Evolutionary conservation across 1,140 invertebrate species (phyloP), one percentile per base, ranked within the genome.

Genomic region (Drosophila hydei): DNA sequence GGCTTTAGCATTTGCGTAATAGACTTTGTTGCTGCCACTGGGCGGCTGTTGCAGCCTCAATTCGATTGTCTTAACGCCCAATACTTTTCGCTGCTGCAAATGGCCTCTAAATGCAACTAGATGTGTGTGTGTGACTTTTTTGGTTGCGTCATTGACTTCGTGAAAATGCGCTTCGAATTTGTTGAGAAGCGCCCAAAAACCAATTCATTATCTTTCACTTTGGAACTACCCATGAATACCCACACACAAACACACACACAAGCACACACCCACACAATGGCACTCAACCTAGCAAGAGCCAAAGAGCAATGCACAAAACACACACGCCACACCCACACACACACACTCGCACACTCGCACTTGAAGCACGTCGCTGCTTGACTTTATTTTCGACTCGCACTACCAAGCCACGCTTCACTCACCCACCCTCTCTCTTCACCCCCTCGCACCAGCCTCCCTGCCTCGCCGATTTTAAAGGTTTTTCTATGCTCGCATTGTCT

Each of bases 181-280:
- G 42, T 47, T 33, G 56, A 45, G 58, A 18, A 83, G 73, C 64
- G 62, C 40, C 23, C 75, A 74, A 75, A 83, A 78, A 76, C 80
- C 74, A 88, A 85, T 85, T 85, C 80, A 85, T 85, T 85, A 84
- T 85, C 81, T 85, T 87, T 81, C 40, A 79, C 83, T 77, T 81
- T 88, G 77, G 64, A 52, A 43, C 65, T 51, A 45, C 14, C 18
- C 40, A 69, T 43, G 45, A 40, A 52, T 27, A 54, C 18, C 42
- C 63, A 55, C 63, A 11, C 36, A 47, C 36, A 21, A 27, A 56
- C 77, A 67, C 58, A 18, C 30, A 58, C 30, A 50, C 54, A 21
- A 48, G 51, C 67, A 51, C 68, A 47, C 54, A 16, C 30, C 45
- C 50, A 69, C 27, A 48, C 42, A 23, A 27, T 3, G 14, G 38